Conservation (phyloP, 2,797 vertebrate genomes). For the Sebastes variabilis region DNA sequence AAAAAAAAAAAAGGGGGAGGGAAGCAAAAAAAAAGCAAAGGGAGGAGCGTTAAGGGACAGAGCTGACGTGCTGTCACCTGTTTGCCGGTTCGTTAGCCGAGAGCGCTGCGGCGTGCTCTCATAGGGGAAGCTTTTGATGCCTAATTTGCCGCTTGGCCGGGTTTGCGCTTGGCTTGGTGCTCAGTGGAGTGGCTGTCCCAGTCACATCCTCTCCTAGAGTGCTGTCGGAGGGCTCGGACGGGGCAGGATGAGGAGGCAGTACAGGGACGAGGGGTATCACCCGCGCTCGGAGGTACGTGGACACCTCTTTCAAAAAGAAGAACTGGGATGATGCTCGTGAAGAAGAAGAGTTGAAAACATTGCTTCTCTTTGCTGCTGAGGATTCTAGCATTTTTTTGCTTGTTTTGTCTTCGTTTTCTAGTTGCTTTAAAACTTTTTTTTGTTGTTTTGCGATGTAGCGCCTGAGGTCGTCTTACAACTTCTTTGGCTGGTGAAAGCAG, state of each 20-base stretch:
- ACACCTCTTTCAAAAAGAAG: background rate
- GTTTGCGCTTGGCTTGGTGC: constrained; percentile 72
- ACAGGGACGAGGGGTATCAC: constrained; percentile 70
- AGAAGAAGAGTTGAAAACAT: background rate
- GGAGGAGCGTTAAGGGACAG: constrained; percentile 49
- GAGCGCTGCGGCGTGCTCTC: constrained; percentile 60
- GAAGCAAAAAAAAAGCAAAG: background rate
- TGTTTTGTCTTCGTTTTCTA: background rate
- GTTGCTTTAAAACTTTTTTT: background rate
- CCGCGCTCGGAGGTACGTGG: constrained; percentile 71
- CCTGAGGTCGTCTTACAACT: constrained; percentile 11
- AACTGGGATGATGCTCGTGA: background rate
- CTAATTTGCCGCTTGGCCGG: constrained; percentile 77
- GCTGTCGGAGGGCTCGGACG: constrained; percentile 35
- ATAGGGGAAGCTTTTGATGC: constrained; percentile 76
- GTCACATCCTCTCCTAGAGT: constrained; percentile 57
- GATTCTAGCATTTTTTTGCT: background rate
- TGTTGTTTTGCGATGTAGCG: background rate
- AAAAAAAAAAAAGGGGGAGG: background rate
- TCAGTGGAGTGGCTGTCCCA: constrained; percentile 71
- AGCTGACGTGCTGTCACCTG: constrained; percentile 74
- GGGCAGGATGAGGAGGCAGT: constrained; percentile 78
- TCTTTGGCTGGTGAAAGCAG: background rate
- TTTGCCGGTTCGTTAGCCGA: constrained; percentile 73
- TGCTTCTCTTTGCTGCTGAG: background rate